Evolutionary conservation across 2,797 vertebrate genomes (phyloP), one percentile per base, ranked within the genome.

Genomic region (Brotula barbata): DNA sequence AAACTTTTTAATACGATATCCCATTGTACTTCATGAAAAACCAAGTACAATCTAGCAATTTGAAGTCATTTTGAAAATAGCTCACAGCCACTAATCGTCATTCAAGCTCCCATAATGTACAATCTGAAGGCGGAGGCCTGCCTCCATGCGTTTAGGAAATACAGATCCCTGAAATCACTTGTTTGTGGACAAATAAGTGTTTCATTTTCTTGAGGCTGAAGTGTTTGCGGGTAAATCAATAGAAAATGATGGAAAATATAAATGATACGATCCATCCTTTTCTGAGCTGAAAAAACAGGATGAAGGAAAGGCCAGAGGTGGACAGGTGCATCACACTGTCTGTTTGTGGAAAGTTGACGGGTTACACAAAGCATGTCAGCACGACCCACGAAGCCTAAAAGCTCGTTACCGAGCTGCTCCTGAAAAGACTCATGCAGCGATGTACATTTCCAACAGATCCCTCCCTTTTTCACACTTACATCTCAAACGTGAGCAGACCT

Each of bases 311-410:
- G 48, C 54, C 31, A 54, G 54, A 61, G 51, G 40, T 55, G 20
- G 19, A 41, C 52, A 66, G 20, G 66, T 47, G 34, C 10, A 33
- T 14, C 50, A 16, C 28, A 14, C n/a, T 58, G 23, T 65, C 52
- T 44, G 44, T 40, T 50, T 23, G 25, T 28, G 47, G 53, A 36
- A 50, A 44, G 41, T 55, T 63, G 63, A 68, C 25, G 61, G 39
- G 56, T 58, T 58, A 31, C 44, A 68, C n/a, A 67, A 43, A 57
- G 45, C 41, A 16, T 15, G 6, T 61, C 36, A 58, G 43, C 58
- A 43, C 37, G 9, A 58, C 17, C 10, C 7, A 13, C 21, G 34
- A 51, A 45, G 46, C 12, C 37, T 14, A 9, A 58, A 57, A 17
- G 25, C 36, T 41, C 9, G 7, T 17, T 6, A 17, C 31, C 1